Evolutionary conservation across 1,140 invertebrate genomes (phyloP).

Genomic region (Notospermus geniculatus): DNA sequence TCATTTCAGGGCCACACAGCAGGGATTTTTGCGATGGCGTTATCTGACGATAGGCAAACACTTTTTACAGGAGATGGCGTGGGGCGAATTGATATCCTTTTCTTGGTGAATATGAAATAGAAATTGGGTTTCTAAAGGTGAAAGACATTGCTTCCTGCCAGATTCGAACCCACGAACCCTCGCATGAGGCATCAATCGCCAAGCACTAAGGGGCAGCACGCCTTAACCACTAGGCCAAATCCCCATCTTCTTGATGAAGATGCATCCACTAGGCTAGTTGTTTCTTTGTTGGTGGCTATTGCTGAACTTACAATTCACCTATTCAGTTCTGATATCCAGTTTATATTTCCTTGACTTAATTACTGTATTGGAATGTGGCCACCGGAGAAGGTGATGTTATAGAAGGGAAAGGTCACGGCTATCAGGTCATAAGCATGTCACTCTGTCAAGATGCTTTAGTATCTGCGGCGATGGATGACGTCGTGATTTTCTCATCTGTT

Average conservation of each 20-base stretch:
- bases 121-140: not conserved
- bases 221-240: too few relatives aligned
- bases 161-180: too few relatives aligned
- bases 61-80: conserved; percentile 94
- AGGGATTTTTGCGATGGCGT: conserved; percentile 88
- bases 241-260: too few relatives aligned
- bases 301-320: not conserved
- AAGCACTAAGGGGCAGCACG: not conserved
- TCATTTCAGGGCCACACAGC: conserved; percentile 87
- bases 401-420: conserved; percentile 82
- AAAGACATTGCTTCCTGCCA: not conserved
- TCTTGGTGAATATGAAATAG: not conserved
- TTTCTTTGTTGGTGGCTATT: not conserved
- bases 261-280: not conserved
- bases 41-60: conserved; percentile 71
- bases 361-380: conserved; percentile 73
- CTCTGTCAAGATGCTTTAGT: conserved; percentile 69
- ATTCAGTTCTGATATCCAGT: too few relatives aligned
- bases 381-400: conserved; percentile 77
- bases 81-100: conserved; percentile 68
- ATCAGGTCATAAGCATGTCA: conserved; percentile 89
- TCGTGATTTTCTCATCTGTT: conserved; percentile 69
- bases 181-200: too few relatives aligned
- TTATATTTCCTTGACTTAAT: conserved; percentile 30
- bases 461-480: conserved; percentile 89